phyloP scores from a whole-genome alignment of 2,888 invertebrate genomes.

The Desoria tigrina region DNA sequence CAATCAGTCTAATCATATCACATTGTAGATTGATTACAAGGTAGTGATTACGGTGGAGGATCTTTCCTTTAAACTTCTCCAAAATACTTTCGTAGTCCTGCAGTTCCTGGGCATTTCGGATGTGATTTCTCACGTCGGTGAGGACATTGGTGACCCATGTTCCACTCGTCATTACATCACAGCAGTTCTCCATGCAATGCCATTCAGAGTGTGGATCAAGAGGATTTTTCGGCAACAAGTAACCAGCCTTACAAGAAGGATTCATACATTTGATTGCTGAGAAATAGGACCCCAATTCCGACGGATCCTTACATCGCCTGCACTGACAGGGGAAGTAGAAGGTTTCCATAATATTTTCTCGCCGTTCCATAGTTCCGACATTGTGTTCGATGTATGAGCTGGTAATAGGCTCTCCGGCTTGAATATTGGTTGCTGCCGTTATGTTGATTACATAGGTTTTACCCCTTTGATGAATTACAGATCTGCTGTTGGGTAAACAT shows the following conservation, averaged over 20 bases:
- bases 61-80: too few relatives aligned
- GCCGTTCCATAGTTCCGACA: conserved; percentile 37
- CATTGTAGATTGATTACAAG: too few relatives aligned
- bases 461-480: conserved; percentile 40
- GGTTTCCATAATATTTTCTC: conserved; percentile 31
- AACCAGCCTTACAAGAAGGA: conserved; percentile 37
- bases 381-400: conserved; percentile 37
- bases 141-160: too few relatives aligned
- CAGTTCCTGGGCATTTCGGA: too few relatives aligned
- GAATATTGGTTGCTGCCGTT: conserved; percentile 38
- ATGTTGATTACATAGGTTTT: conserved; percentile 30
- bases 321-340: conserved; percentile 42
- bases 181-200: conserved; percentile 35
- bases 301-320: conserved; percentile 32
- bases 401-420: conserved; percentile 37
- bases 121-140: too few relatives aligned
- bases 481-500: too few relatives aligned
- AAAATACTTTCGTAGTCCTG: too few relatives aligned
- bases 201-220: conserved; percentile 41
- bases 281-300: conserved; percentile 33
- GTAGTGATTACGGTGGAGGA: too few relatives aligned
- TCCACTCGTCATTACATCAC: conserved; percentile 17
- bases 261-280: conserved; percentile 42
- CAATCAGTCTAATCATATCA: too few relatives aligned
- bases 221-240: conserved; percentile 32